phyloP scores from a whole-genome alignment of 2,113 vertebrate species.

The Sphaerodactylus townsendi region DNA sequence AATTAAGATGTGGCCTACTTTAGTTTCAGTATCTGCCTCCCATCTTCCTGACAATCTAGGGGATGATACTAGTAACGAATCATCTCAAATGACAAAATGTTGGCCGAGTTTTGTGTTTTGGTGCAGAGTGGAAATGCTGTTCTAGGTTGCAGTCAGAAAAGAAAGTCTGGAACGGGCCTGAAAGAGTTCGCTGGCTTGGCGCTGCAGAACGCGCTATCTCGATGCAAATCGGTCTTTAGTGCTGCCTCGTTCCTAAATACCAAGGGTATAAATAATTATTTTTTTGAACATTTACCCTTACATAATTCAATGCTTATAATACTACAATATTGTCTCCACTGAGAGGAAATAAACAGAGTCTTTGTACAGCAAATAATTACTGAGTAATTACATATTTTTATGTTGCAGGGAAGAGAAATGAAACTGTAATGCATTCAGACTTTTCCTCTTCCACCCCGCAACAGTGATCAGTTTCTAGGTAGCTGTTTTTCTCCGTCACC shows the following conservation, averaged over 20 bases:
- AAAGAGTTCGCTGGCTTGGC: too few relatives aligned
- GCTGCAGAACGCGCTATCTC: too few relatives aligned
- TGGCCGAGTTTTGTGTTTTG: too few relatives aligned
- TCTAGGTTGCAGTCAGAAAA: too few relatives aligned
- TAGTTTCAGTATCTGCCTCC: too few relatives aligned
- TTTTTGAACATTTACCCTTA: slow-evolving; percentile 18
- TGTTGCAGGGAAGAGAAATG: slow-evolving; percentile 29
- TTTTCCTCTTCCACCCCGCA: neutral
- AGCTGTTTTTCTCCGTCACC: neutral
- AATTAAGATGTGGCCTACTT: too few relatives aligned
- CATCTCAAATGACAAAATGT: too few relatives aligned
- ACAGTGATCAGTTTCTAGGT: slow-evolving; percentile 1
- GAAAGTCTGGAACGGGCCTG: too few relatives aligned
- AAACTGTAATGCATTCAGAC: slow-evolving; percentile 22
- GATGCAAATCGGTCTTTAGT: slow-evolving; percentile 19
- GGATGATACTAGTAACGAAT: too few relatives aligned
- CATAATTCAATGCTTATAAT: slow-evolving; percentile 40
- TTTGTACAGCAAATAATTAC: slow-evolving; percentile 47
- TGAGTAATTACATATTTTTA: slow-evolving; percentile 16
- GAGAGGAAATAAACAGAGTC: slow-evolving; percentile 46
- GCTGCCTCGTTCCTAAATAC: neutral
- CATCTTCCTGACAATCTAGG: too few relatives aligned
- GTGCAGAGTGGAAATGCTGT: too few relatives aligned
- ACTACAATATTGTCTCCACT: slow-evolving; percentile 34
- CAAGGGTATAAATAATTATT: too few relatives aligned